Conservation (phyloP, 2,888 invertebrate species). For the Mythimna impura region DNA sequence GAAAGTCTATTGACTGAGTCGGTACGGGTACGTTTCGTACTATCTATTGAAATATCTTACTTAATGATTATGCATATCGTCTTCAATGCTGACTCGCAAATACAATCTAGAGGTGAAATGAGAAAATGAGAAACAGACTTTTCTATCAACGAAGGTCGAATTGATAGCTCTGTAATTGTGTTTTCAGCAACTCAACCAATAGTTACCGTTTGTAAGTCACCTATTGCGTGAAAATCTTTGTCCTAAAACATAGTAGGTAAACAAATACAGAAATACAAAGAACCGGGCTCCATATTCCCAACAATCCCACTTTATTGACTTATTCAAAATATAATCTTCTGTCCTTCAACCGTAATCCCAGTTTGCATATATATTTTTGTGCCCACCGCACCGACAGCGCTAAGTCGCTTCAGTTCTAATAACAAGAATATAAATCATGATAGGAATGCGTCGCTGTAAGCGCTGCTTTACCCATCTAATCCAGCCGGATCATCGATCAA, state of each 20-base stretch:
- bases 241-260: conserved; percentile 5
- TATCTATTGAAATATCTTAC: conserved; percentile 5
- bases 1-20: conserved; percentile 2
- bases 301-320: conserved; percentile 40
- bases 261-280: conserved; percentile 11
- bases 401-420: conserved; percentile 55
- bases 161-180: background rate
- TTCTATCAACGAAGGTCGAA: background rate
- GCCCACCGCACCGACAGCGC: conserved; percentile 35
- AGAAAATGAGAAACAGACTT: background rate
- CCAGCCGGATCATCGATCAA: conserved; percentile 66
- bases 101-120: conserved; percentile 14
- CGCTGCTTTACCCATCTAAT: conserved; percentile 62
- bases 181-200: too few species aligned
- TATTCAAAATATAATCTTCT: conserved; percentile 36
- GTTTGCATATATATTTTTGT: conserved; percentile 59
- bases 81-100: conserved; percentile 7
- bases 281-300: conserved; percentile 15
- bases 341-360: conserved; percentile 57
- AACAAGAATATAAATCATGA: conserved; percentile 62
- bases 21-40: conserved; percentile 11
- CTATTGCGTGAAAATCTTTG: background rate
- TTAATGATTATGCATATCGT: conserved; percentile 17
- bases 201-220: background rate
- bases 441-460: conserved; percentile 54